phyloP scores from a whole-genome alignment of 2,113 vertebrate species.

The Syngnathus scovelli region DNA sequence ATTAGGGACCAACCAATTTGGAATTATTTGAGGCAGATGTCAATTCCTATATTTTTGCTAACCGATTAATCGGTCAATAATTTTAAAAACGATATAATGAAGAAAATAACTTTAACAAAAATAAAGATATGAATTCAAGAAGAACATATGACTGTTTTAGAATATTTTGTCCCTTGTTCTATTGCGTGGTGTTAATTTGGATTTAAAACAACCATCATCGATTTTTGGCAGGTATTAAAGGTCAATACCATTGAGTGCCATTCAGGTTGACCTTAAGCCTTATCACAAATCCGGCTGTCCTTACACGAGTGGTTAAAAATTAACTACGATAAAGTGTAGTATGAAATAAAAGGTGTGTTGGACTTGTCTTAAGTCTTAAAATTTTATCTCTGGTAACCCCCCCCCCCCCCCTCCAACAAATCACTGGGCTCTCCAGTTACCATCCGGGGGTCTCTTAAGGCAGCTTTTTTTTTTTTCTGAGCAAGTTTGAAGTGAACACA shows the following conservation, averaged over 20 bases:
- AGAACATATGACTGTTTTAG: too few relatives aligned
- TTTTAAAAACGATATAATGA: neutral
- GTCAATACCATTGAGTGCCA: neutral
- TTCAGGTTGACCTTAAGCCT: neutral
- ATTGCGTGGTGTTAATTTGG: too few relatives aligned
- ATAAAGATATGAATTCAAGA: too few relatives aligned
- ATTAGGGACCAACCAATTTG: too few relatives aligned
- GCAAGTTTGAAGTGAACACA: constrained; percentile 38
- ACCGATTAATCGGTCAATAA: neutral
- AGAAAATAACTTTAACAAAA: neutral
- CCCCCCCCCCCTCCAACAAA: neutral
- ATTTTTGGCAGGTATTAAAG: neutral
- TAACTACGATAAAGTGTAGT: constrained; percentile 31
- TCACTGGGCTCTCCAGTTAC: constrained; percentile 28
- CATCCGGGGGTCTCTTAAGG: constrained; percentile 26
- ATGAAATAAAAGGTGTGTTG: neutral
- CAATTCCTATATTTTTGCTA: too few relatives aligned
- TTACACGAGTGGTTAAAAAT: constrained; percentile 33
- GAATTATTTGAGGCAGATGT: too few relatives aligned
- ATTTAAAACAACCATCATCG: too few relatives aligned
- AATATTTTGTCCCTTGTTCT: too few relatives aligned
- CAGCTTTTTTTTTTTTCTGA: constrained; percentile 36
- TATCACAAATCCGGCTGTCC: neutral
- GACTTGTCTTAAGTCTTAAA: neutral
- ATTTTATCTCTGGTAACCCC: neutral